Evolutionary conservation across 2,113 vertebrate species (phyloP).

Genomic region (Zosterops borbonicus): DNA sequence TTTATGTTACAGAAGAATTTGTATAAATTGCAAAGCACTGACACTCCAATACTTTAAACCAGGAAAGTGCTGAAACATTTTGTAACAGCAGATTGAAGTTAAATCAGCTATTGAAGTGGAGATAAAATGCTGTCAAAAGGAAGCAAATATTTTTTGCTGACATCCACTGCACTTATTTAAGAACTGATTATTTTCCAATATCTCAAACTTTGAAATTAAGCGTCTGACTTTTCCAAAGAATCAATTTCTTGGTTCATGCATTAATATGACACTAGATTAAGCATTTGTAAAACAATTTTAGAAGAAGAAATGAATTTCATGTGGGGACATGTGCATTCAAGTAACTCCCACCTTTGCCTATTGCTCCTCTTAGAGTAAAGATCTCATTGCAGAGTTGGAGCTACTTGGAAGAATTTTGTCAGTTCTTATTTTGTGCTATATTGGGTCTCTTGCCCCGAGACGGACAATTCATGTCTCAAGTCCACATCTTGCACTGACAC

Average conservation of each 20-base stretch:
- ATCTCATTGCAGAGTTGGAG: background rate
- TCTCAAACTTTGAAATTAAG: conserved; percentile 29
- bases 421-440: background rate
- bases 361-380: background rate
- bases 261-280: conserved; percentile 7
- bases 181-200: conserved; percentile 25
- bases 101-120: conserved; percentile 57
- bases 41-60: conserved; percentile 9
- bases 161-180: conserved; percentile 21
- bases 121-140: conserved; percentile 54
- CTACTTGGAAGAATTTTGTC: background rate
- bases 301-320: background rate
- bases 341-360: background rate
- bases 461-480: background rate
- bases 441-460: background rate
- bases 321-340: background rate
- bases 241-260: conserved; percentile 16
- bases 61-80: conserved; percentile 41
- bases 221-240: background rate
- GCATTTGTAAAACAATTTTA: background rate
- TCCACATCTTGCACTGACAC: background rate
- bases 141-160: conserved; percentile 52
- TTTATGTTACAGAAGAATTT: background rate
- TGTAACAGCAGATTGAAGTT: conserved; percentile 45
- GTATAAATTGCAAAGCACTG: conserved; percentile 22